Base-by-base conservation (phyloP, 2,113 vertebrate genomes). In the Labeo rohita region DNA sequence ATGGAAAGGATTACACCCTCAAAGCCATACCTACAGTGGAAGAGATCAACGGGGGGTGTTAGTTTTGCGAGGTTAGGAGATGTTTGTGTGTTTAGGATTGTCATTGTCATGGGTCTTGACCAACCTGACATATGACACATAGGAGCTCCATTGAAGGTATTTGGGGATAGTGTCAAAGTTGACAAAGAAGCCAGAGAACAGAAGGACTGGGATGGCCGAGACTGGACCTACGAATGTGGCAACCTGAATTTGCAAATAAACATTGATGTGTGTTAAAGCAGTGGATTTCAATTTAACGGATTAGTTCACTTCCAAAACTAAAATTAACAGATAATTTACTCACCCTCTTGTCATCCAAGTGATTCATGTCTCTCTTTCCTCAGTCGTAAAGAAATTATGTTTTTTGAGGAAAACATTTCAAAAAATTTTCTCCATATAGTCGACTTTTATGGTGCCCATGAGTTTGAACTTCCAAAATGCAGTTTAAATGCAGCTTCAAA, bases 151-250 rank as follows among this genome's bases (percentile, higher is more conserved):
- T 68, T 98, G 97, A 73, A 99, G 92, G 92, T 99, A 99, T 83
- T 97, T 98, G 66, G 98, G 98, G 90, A 99, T 99, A 86, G 98
- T 99, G 95, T 99, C 98, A 93, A 99, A 99, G 90, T 98, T 99
- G 90, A 99, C 97, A 0, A 99, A 99, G 94, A 99, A 99, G 83
- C 98, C 98, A 3, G 98, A 99, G 94, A 99, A 99, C 82, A 99
- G 95, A 79, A 99, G 96, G 79, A 99, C 98, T 0, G 98, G 98
- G 89, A 99, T 98, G 88, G 98, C 96, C 65, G 98, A 97, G 76
- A 99, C 97, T 0, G 98, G 98, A 63, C 98, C 98, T 90, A 99
- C 95, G 8, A 99, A 99, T 1, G 98, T 99, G 86, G 98, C 98
- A 89, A 99, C 98, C 98, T 99, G 90, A 61, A 78, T 73, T 90